Base-by-base conservation (phyloP, 2,888 invertebrate genomes). In the Andrena trimmerana region DNA sequence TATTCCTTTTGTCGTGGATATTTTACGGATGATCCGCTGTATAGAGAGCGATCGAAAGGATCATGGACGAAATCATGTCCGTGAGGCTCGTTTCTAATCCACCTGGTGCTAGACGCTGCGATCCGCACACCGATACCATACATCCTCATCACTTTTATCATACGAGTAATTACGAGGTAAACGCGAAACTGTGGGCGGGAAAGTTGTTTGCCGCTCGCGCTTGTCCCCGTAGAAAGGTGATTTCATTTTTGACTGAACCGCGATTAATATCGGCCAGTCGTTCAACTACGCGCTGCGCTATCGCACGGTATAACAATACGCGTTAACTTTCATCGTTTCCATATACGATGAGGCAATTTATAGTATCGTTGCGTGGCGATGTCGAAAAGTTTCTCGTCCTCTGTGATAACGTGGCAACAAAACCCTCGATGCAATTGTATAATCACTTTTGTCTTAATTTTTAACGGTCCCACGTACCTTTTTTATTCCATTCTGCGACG, bases 151-250 rank as follows among this genome's bases (percentile, higher is more conserved):
- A 65, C n/a, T 77, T 77, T 70, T 77, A 75, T 63, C 75, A 67
- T 65, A 52, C 57, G 54, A 74, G 80, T 86, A 89, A 89, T 90
- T 90, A 86, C 77, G 75, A 76, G 69, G 73, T 42, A 77, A 80
- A 81, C 70, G 78, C 78, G 85, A 84, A 86, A 86, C 87, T 78
- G 91, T 91, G 90, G 90, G 90, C 90, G 90, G 92, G 90, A 92
- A 92, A 92, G 92, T 91, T 89, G 89, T 88, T 88, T 83, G 87
- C 85, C 24, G 57, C 57, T 20, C 87, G 87, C 80, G 86, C 86
- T 87, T 89, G 88, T 89, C 86, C 81, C 78, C 74, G 65, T 89
- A 88, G 89, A 91, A 90, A 90, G 89, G 88, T 84, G 86, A 87
- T 85, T 90, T 88, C 76, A 83, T 77, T 88, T 88, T 88, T 83